Base-by-base conservation (phyloP, 1,140 invertebrate genomes). In the Drosophila albomicans region DNA sequence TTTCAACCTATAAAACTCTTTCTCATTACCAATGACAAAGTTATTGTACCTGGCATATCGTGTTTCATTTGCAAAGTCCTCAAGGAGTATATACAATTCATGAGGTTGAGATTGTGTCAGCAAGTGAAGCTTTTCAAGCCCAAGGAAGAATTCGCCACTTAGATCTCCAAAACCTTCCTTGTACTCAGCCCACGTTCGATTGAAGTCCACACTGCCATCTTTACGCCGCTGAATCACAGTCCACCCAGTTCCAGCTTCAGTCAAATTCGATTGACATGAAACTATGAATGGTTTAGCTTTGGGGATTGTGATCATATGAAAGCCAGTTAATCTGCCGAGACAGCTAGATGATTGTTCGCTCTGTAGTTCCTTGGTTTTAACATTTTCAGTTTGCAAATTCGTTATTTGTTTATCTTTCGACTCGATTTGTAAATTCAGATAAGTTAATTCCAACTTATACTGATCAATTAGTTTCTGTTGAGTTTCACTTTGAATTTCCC, bases 1-100 rank as follows among this genome's bases (percentile, higher is more conserved):
- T 68, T 93, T 94, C 11, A 96, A 93, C 25, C 94, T 92, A 82
- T 95, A 96, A 1, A 94, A 94, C 75, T 95, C 94, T 11, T 92
- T 78, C 81, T 96, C 95, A 5, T 32, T 66, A 6, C 64, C 43
- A 35, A 74, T 59, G 6, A 61, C 10, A 11, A 68, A 74, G n/a
- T 74, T 6, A 30, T 41, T 58, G 5, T 74, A 74, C 13, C 11
- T 6, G 5, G 43, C 65, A 57, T 57, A 38, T 6, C 16, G 35
- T 1, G 25, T 45, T 11, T 30, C 28, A 43, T 54, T 54, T 43
- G 43, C 3, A 52, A 46, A 20, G 43, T 71, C 43, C 7, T 4
- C 3, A 1, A 57, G 25, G 8, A 35, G 6, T 8, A 71, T 57
- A 38, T 57, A 57, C 8, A 64, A 30, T 11, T 71, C 68, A 13